Conservation (phyloP, 2,888 invertebrate species). For the Callinectes sapidus region DNA sequence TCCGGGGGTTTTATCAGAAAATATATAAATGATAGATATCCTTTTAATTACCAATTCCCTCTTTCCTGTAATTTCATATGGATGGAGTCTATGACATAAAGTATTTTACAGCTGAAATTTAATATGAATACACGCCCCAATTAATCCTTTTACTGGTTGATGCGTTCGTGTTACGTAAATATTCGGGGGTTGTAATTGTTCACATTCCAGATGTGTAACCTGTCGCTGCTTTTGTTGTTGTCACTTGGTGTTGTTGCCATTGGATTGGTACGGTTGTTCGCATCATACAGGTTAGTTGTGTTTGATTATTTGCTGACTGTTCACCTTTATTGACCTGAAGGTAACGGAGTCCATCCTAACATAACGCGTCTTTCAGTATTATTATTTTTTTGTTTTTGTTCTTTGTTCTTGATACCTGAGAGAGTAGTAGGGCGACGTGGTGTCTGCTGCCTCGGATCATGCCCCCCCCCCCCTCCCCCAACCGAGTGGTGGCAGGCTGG, state of each 20-base stretch:
- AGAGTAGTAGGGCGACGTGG: not conserved
- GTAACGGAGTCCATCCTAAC: too few species aligned
- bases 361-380: too few species aligned
- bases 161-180: not conserved
- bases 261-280: too few species aligned
- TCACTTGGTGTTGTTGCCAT: not conserved
- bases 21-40: not conserved
- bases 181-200: conserved; percentile 7
- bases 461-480: too few species aligned
- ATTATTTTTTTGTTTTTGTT: not conserved
- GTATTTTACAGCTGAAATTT: not conserved
- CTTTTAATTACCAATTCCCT: not conserved
- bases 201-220: not conserved
- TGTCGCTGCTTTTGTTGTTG: not conserved
- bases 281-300: not conserved
- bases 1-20: not conserved
- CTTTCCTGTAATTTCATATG: not conserved
- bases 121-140: conserved; percentile 8
- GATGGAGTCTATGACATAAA: not conserved
- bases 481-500: not conserved
- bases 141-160: conserved; percentile 21
- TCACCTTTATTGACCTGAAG: too few species aligned
- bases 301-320: not conserved
- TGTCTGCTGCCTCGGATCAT: not conserved
- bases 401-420: not conserved